Evolutionary conservation across 2,113 vertebrate genomes (phyloP).

Genomic region (Macrotis lagotis): DNA sequence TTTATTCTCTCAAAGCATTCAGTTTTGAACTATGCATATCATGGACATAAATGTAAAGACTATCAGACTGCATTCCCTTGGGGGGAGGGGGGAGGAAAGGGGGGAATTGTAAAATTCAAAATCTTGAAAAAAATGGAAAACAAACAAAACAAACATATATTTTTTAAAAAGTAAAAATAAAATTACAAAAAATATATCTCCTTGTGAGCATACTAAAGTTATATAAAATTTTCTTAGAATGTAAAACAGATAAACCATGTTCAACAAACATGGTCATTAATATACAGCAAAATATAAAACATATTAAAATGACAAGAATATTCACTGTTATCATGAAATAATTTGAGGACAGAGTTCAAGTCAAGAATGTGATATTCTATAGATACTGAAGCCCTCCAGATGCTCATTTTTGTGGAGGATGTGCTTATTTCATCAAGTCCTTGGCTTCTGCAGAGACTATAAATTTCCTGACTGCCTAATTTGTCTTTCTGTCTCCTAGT

Average conservation of each 20-base stretch:
- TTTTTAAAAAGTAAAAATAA: no score
- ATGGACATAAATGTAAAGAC: no score
- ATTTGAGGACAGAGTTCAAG: background rate
- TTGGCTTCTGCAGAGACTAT: background rate
- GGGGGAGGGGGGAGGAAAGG: no score
- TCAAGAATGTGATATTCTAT: background rate
- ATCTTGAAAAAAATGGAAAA: no score
- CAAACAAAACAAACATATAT: no score
- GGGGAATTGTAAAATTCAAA: no score
- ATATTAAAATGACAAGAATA: background rate
- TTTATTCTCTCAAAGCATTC: no score
- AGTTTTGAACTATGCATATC: no score
- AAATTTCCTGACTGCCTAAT: background rate
- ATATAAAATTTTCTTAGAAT: background rate
- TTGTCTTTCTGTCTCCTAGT: background rate
- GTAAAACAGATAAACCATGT: background rate
- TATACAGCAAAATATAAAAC: background rate
- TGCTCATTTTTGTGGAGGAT: background rate
- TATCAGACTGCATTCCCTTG: no score
- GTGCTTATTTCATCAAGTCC: background rate
- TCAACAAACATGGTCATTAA: background rate
- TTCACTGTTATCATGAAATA: background rate
- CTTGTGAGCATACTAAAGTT: background rate
- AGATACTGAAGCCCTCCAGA: background rate
- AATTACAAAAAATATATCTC: background rate